phyloP scores from a whole-genome alignment of 2,888 invertebrate genomes.

The Tachina grossa region DNA sequence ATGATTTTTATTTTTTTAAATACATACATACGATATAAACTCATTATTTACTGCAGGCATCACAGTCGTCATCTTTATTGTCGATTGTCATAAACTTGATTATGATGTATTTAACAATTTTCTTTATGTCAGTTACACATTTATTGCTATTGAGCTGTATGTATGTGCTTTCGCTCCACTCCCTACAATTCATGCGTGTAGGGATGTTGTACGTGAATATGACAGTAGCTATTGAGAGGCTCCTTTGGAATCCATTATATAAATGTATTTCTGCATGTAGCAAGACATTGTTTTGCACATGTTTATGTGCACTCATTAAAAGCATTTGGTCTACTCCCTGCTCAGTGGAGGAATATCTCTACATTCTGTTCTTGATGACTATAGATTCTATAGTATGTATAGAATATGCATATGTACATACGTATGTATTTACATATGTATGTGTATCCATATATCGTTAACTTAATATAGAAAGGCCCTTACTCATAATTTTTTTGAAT shows the following conservation, averaged over 20 bases:
- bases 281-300: background rate
- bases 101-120: constrained; percentile 66
- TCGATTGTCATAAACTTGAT: constrained; percentile 60
- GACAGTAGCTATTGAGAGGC: constrained; percentile 64
- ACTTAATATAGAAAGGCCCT: too few relatives aligned
- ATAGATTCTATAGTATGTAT: background rate
- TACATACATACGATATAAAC: background rate
- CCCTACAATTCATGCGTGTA: constrained; percentile 30
- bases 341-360: background rate
- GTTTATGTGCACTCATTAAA: constrained; percentile 17
- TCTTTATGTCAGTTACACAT: constrained; percentile 56
- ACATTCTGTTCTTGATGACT: constrained; percentile 1
- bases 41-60: constrained; percentile 56
- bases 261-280: background rate
- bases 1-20: too few relatives aligned
- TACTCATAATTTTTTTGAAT: too few relatives aligned
- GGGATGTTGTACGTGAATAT: constrained; percentile 44
- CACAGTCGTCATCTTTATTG: constrained; percentile 66
- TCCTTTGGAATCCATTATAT: constrained; percentile 42
- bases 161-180: constrained; percentile 16
- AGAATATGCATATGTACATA: too few relatives aligned
- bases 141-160: constrained; percentile 48
- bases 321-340: constrained; percentile 12
- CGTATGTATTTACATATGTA: too few relatives aligned
- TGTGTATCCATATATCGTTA: too few relatives aligned